Base-by-base conservation (phyloP, 2,797 vertebrate genomes). In the Anas bernieri region DNA sequence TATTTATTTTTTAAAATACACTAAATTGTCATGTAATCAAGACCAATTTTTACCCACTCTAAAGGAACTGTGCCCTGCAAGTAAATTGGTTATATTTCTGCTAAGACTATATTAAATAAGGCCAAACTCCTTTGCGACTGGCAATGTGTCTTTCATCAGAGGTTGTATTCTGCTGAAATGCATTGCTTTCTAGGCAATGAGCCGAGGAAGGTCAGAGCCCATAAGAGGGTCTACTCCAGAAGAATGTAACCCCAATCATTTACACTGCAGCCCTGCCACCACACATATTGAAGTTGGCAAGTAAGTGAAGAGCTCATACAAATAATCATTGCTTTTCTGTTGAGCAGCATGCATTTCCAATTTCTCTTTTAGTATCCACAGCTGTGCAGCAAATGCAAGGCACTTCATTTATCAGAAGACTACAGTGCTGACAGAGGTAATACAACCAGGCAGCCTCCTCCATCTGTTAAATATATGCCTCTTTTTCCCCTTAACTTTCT, bases 281-380 rank as follows among this genome's bases (percentile, higher is more conserved):
- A 35, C 74, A 64, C 61, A 28, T 43, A 58, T 7, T 70, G 80
- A 52, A 91, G 81, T 61, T 83, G 43, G 43, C 52, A 3, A 6
- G 12, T 9, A 82, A 94, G 58, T 43, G 56, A 88, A 83, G 76
- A 89, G 84, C 88, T 85, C 48, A 23, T 21, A 84, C 80, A 91
- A 95, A 90, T 61, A 61, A 86, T 48, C 67, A 84, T 91, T 91
- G 89, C 63, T 94, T 88, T 93, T 75, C 88, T 74, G 37, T 37
- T 64, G 66, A 90, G 56, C 56, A 91, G 37, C 37, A 35, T 12
- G 10, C 70, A 75, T 83, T 92, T 85, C 37, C 81, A 93, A 62
- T 31, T 85, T 76, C 93, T 54, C 64, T 75, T 70, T 80, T 79
- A 78, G 75, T 17, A 58, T 20, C 81, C 83, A 77, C 91, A 95